Conservation (phyloP, 2,888 invertebrate species). For the Halocaridina rubra region DNA sequence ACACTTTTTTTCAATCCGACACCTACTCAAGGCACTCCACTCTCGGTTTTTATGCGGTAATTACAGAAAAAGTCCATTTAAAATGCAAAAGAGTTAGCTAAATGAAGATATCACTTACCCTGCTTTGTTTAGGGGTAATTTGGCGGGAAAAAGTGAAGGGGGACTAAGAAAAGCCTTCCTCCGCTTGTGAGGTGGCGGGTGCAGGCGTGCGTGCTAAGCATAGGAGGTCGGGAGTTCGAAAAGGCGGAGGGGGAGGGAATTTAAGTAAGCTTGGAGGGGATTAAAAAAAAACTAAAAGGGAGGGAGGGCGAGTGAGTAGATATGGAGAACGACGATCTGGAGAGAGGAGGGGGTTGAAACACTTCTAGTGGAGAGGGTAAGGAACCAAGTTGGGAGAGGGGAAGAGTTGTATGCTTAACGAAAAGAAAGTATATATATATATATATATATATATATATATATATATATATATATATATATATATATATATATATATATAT, state of each 20-base stretch:
- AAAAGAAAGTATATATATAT: not conserved
- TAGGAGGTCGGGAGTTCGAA: not conserved
- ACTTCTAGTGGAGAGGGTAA: no score
- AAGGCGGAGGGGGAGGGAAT: not conserved
- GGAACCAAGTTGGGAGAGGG: no score
- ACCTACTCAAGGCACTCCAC: conserved; percentile 39
- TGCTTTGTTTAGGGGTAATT: conserved; percentile 57
- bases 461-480: conserved; percentile 11
- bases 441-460: not conserved
- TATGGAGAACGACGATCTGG: no score
- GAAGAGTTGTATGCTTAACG: no score
- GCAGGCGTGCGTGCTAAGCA: not conserved
- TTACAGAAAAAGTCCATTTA: conserved; percentile 60
- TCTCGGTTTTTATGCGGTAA: conserved; percentile 47
- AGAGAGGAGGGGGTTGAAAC: no score
- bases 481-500: conserved; percentile 16
- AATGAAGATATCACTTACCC: conserved; percentile 62
- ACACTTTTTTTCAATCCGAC: conserved; percentile 41
- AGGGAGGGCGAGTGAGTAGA: no score
- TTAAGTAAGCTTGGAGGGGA: no score
- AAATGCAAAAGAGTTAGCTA: conserved; percentile 59
- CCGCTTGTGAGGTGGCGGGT: not conserved
- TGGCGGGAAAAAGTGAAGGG: conserved; percentile 14
- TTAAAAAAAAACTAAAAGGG: no score
- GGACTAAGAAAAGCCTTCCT: not conserved